Percentiles rank a stretch among this genome's conserved stretches.
These are phyloP conservation scores for Xanthorhoe designata DNA, from an alignment of 2,888 invertebrate species.

Conservation along the genomic window DNA sequence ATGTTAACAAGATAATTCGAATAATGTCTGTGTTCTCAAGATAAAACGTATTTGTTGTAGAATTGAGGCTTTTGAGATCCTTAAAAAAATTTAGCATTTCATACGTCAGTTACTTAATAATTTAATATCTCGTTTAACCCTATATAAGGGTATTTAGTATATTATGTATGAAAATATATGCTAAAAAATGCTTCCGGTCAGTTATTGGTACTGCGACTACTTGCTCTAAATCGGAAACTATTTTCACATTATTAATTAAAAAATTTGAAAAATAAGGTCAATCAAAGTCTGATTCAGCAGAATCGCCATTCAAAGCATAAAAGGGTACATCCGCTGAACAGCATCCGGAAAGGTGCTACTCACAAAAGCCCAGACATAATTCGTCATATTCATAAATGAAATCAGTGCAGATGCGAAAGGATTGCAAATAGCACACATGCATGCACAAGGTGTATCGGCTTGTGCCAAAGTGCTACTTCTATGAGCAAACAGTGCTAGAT, in stretches of 20 bases:
- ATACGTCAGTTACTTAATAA: too few relatives aligned
- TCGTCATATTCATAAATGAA: constrained; percentile 85
- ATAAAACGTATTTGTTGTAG: too few relatives aligned
- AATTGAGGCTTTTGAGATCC: too few relatives aligned
- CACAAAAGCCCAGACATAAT: constrained; percentile 78
- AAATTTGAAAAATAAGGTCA: constrained; percentile 18
- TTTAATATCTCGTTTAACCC: too few relatives aligned
- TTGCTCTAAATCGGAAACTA: not conserved
- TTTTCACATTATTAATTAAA: not conserved
- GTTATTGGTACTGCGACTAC: too few relatives aligned
- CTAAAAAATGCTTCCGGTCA: too few relatives aligned
- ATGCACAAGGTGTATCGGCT: constrained; percentile 77
- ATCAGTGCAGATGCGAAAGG: constrained; percentile 85
- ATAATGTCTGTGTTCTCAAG: too few relatives aligned
- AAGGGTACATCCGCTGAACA: constrained; percentile 73
- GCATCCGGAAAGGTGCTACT: constrained; percentile 83
- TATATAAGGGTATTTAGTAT: too few relatives aligned
- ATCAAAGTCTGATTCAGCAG: constrained; percentile 35
- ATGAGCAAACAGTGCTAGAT: constrained; percentile 61
- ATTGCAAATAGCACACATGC: constrained; percentile 79
- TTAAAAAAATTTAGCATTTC: too few relatives aligned
- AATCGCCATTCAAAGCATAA: constrained; percentile 58
- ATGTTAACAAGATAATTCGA: too few relatives aligned
- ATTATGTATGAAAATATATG: too few relatives aligned
- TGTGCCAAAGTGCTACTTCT: constrained; percentile 74